A percentile compares a stretch with the other conserved stretches of the same genome.
Conservation (phyloP, 1,140 invertebrate genomes). For the Eupristina koningsbergeri region DNA sequence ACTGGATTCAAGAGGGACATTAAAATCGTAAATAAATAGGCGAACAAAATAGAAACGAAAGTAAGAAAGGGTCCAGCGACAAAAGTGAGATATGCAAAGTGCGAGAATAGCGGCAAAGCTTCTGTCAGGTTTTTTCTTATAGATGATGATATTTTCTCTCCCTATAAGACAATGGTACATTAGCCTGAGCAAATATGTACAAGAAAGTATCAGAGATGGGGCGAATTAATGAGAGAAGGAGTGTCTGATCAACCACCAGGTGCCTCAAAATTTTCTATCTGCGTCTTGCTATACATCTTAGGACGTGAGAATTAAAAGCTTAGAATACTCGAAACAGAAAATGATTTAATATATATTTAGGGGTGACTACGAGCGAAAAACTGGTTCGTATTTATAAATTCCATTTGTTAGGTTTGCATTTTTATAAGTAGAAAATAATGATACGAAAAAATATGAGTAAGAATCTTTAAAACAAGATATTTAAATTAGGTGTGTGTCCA, state of each 20-base stretch:
- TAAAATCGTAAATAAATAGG: conserved; percentile 32
- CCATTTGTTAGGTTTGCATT: neutral
- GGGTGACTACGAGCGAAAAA: conserved; percentile 2
- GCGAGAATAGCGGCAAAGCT: neutral
- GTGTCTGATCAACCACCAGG: neutral
- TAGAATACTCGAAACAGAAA: neutral
- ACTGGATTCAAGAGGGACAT: conserved; percentile 11
- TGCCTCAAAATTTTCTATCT: neutral
- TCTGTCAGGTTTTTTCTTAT: neutral
- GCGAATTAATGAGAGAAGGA: conserved; percentile 16
- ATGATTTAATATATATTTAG: conserved; percentile 37
- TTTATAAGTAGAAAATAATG: neutral
- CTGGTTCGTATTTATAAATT: neutral
- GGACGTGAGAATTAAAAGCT: conserved; percentile 41
- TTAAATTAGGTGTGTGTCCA: too few relatives aligned
- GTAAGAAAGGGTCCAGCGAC: conserved; percentile 45
- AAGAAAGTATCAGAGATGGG: neutral
- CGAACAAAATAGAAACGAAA: conserved; percentile 50
- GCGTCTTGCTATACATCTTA: conserved; percentile 3
- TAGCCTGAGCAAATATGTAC: neutral
- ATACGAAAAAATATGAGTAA: neutral
- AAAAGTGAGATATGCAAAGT: neutral
- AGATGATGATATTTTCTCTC: neutral
- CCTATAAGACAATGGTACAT: neutral
- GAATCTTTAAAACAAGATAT: too few relatives aligned